phyloP scores from a whole-genome alignment of 2,797 vertebrate species.

The Denticeps clupeoides region DNA sequence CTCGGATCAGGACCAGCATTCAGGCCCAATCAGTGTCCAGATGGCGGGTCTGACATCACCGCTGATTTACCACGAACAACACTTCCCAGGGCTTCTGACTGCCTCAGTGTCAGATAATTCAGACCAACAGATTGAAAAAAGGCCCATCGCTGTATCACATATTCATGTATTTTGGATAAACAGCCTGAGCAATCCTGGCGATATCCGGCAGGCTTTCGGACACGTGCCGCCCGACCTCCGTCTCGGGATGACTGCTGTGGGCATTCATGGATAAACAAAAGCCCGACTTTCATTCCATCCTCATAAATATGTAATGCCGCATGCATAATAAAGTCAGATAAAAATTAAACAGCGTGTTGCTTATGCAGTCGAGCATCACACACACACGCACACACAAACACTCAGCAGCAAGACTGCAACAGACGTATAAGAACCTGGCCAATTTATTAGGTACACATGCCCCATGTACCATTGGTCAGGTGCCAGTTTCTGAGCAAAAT shows the following conservation, averaged over 20 bases:
- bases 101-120: neutral
- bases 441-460: no score
- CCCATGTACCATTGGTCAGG: no score
- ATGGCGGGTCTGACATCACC: constrained; percentile 4
- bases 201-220: neutral
- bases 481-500: no score
- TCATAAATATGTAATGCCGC: constrained; percentile 50
- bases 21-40: constrained; percentile 28
- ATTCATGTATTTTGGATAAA: neutral
- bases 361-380: constrained; percentile 10
- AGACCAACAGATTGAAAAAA: neutral
- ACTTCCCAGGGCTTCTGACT: no score
- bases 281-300: constrained; percentile 39
- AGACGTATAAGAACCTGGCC: no score
- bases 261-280: constrained; percentile 43
- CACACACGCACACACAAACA: no score
- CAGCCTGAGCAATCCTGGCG: neutral
- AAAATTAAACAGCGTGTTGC: constrained; percentile 25
- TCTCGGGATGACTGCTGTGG: no score
- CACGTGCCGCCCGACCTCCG: no score
- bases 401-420: no score
- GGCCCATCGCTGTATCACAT: neutral
- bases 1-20: constrained; percentile 16
- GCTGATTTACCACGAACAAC: no score
- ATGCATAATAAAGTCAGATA: constrained; percentile 34